Evolutionary conservation across 2,797 vertebrate species (phyloP).

Genomic region (Sebastes iracundus): DNA sequence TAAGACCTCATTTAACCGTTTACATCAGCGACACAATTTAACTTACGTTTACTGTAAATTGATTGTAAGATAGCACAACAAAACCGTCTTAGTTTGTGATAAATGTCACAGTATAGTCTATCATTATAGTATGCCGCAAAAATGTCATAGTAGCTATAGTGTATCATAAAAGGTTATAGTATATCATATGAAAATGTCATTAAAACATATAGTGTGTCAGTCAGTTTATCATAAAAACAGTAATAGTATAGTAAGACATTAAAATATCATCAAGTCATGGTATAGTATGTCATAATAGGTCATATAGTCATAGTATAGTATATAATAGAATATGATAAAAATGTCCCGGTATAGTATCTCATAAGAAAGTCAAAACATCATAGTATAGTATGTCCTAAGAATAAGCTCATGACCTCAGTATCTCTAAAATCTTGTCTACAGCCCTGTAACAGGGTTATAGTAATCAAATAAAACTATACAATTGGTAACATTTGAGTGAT

Average conservation of each 20-base stretch:
- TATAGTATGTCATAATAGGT: not conserved
- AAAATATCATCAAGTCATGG: no score
- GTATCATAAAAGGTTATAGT: no score
- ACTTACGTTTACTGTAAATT: not conserved
- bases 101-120: not conserved
- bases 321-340: no score
- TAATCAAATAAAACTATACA: not conserved
- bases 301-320: not conserved
- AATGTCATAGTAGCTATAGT: no score
- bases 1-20: not conserved
- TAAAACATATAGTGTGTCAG: no score
- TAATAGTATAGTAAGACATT: accelerated
- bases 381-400: not conserved
- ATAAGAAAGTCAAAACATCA: not conserved
- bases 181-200: no score
- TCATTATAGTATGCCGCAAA: not conserved
- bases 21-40: not conserved
- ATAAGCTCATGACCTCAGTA: not conserved
- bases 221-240: no score
- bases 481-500: not conserved
- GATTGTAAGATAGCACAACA: not conserved
- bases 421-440: not conserved
- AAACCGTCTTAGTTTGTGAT: not conserved
- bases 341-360: not conserved
- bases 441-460: not conserved